These are phyloP conservation scores for Leptinotarsa haldemani DNA, from an alignment of 2,888 invertebrate genomes.

Conservation along the genomic window DNA sequence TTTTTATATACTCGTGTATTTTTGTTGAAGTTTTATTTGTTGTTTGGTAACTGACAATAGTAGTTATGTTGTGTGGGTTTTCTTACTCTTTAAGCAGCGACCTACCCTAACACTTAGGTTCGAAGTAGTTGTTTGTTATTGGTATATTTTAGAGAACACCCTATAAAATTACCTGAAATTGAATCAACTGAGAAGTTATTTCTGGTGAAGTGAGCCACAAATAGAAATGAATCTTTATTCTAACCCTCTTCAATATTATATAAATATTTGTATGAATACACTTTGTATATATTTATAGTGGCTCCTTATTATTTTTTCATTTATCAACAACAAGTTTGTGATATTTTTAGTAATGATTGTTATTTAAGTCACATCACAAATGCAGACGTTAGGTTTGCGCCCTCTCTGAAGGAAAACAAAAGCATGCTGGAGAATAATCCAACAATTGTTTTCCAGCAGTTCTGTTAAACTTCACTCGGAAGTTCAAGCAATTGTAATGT, in stretches of 20 bases:
- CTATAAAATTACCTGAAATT: conserved; percentile 63
- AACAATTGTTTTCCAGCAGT: conserved; percentile 50
- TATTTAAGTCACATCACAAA: conserved; percentile 70
- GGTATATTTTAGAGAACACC: conserved; percentile 64
- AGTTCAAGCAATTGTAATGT: conserved; percentile 44
- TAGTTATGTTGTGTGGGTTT: conserved; percentile 55
- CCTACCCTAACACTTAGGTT: conserved; percentile 49
- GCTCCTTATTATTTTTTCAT: conserved; percentile 69
- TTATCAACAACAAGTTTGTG: conserved; percentile 70
- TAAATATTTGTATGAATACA: conserved; percentile 54
- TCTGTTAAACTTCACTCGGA: conserved; percentile 45
- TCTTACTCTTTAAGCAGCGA: conserved; percentile 58
- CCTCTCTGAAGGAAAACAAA: conserved; percentile 54
- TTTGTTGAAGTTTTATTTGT: conserved; percentile 60
- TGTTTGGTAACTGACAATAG: conserved; percentile 56
- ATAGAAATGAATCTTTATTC: conserved; percentile 54
- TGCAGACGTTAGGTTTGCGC: conserved; percentile 62
- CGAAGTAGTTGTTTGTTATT: conserved; percentile 66
- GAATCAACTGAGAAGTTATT: conserved; percentile 60
- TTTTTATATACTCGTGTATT: conserved; percentile 60
- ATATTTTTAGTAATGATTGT: conserved; percentile 71
- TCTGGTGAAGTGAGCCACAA: conserved; percentile 57
- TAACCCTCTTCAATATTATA: conserved; percentile 50
- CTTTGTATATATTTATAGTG: conserved; percentile 60
- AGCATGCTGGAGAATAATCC: conserved; percentile 30